Evolutionary conservation across 2,888 invertebrate genomes (phyloP), one percentile per base, ranked within the genome.

Genomic region (Noctua fimbriata): DNA sequence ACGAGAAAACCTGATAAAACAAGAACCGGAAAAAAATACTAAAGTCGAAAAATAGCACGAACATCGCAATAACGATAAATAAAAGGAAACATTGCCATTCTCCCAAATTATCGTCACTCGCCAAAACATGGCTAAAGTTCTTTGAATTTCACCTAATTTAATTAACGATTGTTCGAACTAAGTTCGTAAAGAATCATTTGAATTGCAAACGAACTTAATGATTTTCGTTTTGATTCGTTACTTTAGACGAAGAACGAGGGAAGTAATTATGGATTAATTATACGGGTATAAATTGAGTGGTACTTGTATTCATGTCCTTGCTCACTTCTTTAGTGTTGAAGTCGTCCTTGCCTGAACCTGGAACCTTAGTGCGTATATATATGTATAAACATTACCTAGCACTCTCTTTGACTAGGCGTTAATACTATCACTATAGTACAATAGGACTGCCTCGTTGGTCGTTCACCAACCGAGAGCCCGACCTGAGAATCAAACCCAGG

Each of bases 191-290:
- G 89, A 84, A 88, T 83, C 73, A 92, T 93, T 92, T 92, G 91
- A 91, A 93, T 92, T 93, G 92, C 91, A 91, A 92, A 93, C 89
- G 91, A 90, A 90, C 90, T 91, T 90, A 91, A 92, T 91, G 89
- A 91, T 88, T 89, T 90, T 89, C 89, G 88, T 91, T 92, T 89
- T 86, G 87, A 89, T 89, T 90, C 84, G 85, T 84, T 84, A 84
- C 87, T 76, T 80, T 74, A 78, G 72, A 77, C 77, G 85, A 87
- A 85, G 77, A 83, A 77, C 55, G 69, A 76, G 69, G 67, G 55
- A 82, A 84, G 71, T 85, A 78, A 87, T 79, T 73, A 77, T 70
- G 60, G 79, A 75, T 58, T 77, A 87, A 84, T 83, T 79, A 80
- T 65, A 77, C 52, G 71, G 83, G 55, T 75, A 67, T 65, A 75